These are phyloP conservation scores for Phanerotoma sp. DNA, from an alignment of 2,888 invertebrate genomes.

Conservation along the genomic window DNA sequence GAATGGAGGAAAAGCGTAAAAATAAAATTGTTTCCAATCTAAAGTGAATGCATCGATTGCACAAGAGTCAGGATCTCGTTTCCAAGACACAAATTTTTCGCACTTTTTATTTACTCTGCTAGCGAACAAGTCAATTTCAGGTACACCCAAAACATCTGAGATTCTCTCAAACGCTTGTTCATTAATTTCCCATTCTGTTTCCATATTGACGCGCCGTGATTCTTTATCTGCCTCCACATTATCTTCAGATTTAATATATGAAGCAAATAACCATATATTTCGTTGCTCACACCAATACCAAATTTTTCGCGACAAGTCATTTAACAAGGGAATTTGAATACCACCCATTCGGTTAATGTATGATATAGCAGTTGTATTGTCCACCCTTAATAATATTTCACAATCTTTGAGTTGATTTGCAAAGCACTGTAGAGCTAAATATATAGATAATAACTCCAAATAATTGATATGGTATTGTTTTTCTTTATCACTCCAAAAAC, in stretches of 20 bases:
- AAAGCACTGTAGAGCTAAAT: neutral
- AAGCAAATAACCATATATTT: constrained; percentile 1
- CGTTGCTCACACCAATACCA: neutral
- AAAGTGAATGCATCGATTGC: neutral
- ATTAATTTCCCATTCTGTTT: neutral
- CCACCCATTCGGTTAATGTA: constrained; percentile 4
- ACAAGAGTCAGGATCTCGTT: neutral
- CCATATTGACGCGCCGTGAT: neutral
- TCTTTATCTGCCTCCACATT: constrained; percentile 2
- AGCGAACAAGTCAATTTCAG: too few relatives aligned
- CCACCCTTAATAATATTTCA: neutral
- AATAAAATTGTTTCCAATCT: neutral
- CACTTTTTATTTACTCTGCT: too few relatives aligned
- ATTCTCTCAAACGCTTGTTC: too few relatives aligned
- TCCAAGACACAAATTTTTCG: too few relatives aligned
- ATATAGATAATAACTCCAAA: neutral
- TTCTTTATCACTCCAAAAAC: neutral
- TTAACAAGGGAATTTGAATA: too few relatives aligned
- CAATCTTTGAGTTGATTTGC: neutral
- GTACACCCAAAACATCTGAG: too few relatives aligned
- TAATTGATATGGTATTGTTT: neutral
- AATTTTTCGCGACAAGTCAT: neutral
- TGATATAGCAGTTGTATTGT: constrained; percentile 1
- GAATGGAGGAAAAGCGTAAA: constrained; percentile 1
- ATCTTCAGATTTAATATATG: neutral